Evolutionary conservation across 1,140 invertebrate species (phyloP).

Genomic region (Campoletis sonorensis): DNA sequence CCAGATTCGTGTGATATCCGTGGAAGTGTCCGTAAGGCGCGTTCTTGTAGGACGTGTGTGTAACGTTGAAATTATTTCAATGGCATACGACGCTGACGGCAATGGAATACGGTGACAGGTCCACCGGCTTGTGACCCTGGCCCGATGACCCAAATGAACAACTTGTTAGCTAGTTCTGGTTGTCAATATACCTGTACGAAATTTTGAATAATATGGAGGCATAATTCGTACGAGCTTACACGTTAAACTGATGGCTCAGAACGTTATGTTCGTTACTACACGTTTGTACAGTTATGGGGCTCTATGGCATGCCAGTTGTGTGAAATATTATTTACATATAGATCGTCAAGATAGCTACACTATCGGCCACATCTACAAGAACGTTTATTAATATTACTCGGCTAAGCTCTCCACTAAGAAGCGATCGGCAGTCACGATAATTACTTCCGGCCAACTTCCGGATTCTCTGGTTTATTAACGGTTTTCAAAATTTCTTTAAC

Average conservation of each 20-base stretch:
- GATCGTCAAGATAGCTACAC: neutral
- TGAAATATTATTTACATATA: conserved; percentile 17
- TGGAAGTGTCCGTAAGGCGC: neutral
- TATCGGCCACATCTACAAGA: conserved; percentile 9
- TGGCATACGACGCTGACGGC: too few species aligned
- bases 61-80: neutral
- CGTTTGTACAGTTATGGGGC: neutral
- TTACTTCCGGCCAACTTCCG: conserved; percentile 33
- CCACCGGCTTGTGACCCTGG: conserved; percentile 38
- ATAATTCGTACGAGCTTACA: neutral
- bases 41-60: neutral
- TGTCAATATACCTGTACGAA: neutral
- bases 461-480: conserved; percentile 22
- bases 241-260: neutral
- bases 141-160: conserved; percentile 22
- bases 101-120: conserved; percentile 31
- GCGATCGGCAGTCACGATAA: conserved; percentile 30
- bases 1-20: neutral
- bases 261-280: neutral
- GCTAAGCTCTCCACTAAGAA: conserved; percentile 3
- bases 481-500: neutral
- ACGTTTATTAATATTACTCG: neutral
- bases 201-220: neutral
- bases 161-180: conserved; percentile 33
- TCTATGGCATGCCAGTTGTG: neutral